Evolutionary conservation across 2,888 invertebrate genomes (phyloP).

Genomic region (Pseudococcus jackbeardsleyi): DNA sequence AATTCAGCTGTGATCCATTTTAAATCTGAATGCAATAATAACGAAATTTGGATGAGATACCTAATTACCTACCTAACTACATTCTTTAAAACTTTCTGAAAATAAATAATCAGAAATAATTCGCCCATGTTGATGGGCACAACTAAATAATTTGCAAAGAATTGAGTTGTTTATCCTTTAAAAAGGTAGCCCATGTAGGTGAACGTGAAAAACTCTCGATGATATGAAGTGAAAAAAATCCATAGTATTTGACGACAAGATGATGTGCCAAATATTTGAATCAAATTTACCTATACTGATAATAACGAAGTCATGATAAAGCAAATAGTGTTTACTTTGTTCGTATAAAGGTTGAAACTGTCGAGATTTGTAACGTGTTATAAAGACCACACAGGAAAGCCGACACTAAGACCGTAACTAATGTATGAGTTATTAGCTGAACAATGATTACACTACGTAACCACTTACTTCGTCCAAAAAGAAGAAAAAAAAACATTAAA

Average conservation of each 20-base stretch:
- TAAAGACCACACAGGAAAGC: slow-evolving; percentile 63
- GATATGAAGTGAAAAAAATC: neutral
- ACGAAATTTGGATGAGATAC: too few relatives aligned
- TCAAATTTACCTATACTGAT: slow-evolving; percentile 57
- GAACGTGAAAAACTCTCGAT: neutral
- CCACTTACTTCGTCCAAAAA: slow-evolving; percentile 49
- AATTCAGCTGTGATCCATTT: too few relatives aligned
- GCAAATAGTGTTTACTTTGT: slow-evolving; percentile 65
- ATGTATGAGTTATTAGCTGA: slow-evolving; percentile 64
- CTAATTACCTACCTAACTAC: too few relatives aligned
- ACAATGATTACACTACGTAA: slow-evolving; percentile 63
- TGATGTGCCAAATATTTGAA: slow-evolving; percentile 45
- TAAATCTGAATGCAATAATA: too few relatives aligned
- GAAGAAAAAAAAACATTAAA: slow-evolving; percentile 27
- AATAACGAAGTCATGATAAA: slow-evolving; percentile 64
- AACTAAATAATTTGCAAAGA: neutral
- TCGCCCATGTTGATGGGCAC: too few relatives aligned
- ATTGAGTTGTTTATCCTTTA: neutral
- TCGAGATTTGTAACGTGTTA: slow-evolving; percentile 62
- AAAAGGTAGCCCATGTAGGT: neutral
- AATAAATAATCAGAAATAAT: too few relatives aligned
- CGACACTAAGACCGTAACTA: slow-evolving; percentile 64
- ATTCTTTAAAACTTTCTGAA: too few relatives aligned
- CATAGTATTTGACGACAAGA: neutral
- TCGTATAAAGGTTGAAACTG: slow-evolving; percentile 63